These are phyloP conservation scores for Epinephelus coioides DNA, from an alignment of 2,797 vertebrate genomes.

Conservation along the genomic window DNA sequence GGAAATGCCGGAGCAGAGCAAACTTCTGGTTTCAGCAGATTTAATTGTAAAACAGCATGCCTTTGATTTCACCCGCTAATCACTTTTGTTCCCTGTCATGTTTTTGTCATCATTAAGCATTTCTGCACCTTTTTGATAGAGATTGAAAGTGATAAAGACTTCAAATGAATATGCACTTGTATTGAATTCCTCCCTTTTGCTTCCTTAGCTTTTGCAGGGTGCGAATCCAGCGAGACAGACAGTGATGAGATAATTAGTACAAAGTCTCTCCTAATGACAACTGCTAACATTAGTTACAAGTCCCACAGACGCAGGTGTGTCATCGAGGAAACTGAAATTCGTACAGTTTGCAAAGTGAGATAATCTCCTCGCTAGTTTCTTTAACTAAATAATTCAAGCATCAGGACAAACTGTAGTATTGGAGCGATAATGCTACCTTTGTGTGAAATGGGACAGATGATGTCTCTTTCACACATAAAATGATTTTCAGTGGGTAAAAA, in stretches of 20 bases:
- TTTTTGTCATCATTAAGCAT: constrained; percentile 49
- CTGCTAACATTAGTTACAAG: constrained; percentile 68
- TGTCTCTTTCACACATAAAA: constrained; percentile 63
- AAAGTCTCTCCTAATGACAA: constrained; percentile 70
- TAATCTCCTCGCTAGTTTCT: constrained; percentile 45
- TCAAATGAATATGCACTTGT: constrained; percentile 44
- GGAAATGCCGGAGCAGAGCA: constrained; percentile 54
- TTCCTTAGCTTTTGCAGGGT: constrained; percentile 40
- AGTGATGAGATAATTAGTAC: constrained; percentile 76
- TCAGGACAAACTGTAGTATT: constrained; percentile 43
- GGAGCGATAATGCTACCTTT: constrained; percentile 38
- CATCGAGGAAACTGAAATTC: constrained; percentile 45
- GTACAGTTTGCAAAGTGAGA: constrained; percentile 57
- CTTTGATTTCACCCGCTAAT: constrained; percentile 52
- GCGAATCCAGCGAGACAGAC: constrained; percentile 61
- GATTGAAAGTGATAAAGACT: constrained; percentile 49
- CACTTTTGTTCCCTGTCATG: constrained; percentile 47
- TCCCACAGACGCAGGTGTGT: constrained; percentile 67
- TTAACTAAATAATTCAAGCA: constrained; percentile 55
- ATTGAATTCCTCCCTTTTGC: constrained; percentile 38
- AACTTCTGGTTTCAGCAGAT: constrained; percentile 59
- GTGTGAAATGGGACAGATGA: constrained; percentile 65
- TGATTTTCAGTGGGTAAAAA: constrained; percentile 48
- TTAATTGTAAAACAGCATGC: constrained; percentile 43
- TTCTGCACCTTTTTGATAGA: constrained; percentile 40